phyloP scores from a whole-genome alignment of 2,888 invertebrate genomes.

The Leptopilina syphax region DNA sequence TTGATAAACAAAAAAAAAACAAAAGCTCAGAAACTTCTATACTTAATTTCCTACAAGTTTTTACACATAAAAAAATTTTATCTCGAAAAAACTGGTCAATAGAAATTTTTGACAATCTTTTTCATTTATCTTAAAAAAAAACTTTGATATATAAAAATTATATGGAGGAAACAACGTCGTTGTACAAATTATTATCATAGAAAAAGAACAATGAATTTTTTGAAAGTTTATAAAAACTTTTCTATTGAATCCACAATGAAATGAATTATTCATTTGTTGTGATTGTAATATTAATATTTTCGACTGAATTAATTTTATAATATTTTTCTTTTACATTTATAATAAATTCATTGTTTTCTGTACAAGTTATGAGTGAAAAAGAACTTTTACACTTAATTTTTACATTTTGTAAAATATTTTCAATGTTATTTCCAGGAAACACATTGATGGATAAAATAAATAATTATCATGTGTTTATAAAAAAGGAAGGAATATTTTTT shows the following conservation, averaged over 20 bases:
- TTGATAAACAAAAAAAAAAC: constrained; percentile 32
- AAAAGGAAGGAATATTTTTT: constrained; percentile 77
- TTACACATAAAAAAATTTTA: constrained; percentile 12
- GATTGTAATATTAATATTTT: neutral
- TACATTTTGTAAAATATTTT: constrained; percentile 4
- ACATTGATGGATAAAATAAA: constrained; percentile 84
- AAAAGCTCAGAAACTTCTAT: constrained; percentile 23
- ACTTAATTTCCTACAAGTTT: constrained; percentile 41
- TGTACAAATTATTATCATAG: constrained; percentile 64
- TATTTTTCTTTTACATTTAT: neutral
- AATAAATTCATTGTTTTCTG: no score
- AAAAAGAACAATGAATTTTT: constrained; percentile 63
- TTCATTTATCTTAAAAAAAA: constrained; percentile 34
- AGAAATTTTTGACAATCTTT: constrained; percentile 40
- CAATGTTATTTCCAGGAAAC: constrained; percentile 83
- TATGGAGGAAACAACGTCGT: constrained; percentile 58
- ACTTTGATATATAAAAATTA: constrained; percentile 44
- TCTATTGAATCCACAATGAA: constrained; percentile 1
- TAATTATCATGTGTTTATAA: constrained; percentile 87
- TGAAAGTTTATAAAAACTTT: constrained; percentile 56
- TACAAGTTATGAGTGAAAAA: no score
- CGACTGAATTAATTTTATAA: neutral
- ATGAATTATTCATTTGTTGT: neutral
- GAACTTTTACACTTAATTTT: neutral
- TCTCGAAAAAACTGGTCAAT: constrained; percentile 21